These are phyloP conservation scores for Dusona sp. DNA, from an alignment of 2,888 invertebrate genomes.

Conservation along the genomic window DNA sequence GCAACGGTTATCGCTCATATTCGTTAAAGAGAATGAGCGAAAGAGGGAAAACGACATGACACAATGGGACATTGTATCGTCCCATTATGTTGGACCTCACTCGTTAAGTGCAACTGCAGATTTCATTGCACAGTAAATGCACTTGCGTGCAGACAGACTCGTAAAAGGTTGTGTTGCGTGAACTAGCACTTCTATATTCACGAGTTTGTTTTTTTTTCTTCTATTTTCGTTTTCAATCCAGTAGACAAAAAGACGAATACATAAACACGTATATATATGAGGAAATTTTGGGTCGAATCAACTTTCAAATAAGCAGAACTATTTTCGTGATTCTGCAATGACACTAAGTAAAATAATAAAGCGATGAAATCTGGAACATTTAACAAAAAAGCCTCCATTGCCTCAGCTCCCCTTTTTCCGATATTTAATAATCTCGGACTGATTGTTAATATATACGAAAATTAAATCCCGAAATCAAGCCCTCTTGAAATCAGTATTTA, in stretches of 20 bases:
- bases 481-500: neutral
- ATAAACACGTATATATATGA: neutral
- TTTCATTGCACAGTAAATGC: constrained; percentile 69
- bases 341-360: neutral
- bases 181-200: neutral
- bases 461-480: neutral
- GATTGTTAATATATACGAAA: neutral
- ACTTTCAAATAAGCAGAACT: neutral
- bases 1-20: neutral
- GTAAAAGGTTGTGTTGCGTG: constrained; percentile 37
- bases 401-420: neutral
- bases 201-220: neutral
- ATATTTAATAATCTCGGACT: neutral
- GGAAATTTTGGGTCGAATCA: neutral
- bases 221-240: neutral
- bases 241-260: neutral
- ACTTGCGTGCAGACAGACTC: constrained; percentile 62
- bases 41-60: constrained; percentile 19
- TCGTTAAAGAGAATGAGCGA: constrained; percentile 27
- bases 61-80: constrained; percentile 68
- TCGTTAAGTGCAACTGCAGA: constrained; percentile 71
- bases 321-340: neutral
- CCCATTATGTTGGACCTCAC: constrained; percentile 67
- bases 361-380: neutral
- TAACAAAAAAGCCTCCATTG: neutral